Conservation (phyloP, 1,140 invertebrate genomes). For the Stegodyphus mimosarum region DNA sequence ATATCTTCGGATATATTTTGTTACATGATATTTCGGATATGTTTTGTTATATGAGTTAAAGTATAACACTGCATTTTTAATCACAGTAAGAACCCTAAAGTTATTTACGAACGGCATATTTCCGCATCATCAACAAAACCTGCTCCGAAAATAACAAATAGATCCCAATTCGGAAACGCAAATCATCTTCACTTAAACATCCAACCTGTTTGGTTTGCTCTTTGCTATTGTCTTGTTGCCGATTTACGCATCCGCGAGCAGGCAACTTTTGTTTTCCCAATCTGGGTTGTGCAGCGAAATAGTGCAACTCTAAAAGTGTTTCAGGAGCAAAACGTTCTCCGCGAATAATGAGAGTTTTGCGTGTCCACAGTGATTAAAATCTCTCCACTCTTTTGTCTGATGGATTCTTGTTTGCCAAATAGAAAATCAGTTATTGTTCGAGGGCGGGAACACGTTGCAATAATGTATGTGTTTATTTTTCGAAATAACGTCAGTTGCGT, state of each 20-base stretch:
- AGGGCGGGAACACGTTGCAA: neutral
- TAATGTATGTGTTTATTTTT: neutral
- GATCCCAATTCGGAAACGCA: too few relatives aligned
- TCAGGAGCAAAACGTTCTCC: neutral
- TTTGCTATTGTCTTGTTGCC: neutral
- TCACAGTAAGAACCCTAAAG: too few relatives aligned
- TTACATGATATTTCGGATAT: too few relatives aligned
- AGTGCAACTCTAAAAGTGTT: neutral
- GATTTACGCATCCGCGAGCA: neutral
- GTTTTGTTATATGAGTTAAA: too few relatives aligned
- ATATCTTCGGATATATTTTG: too few relatives aligned
- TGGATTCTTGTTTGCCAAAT: neutral
- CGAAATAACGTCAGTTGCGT: too few relatives aligned
- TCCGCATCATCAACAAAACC: too few relatives aligned
- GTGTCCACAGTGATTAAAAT: neutral
- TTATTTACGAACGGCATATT: too few relatives aligned
- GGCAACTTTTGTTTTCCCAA: neutral
- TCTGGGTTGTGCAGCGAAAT: neutral
- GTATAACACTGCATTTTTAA: too few relatives aligned
- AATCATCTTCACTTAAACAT: too few relatives aligned
- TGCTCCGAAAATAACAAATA: too few relatives aligned
- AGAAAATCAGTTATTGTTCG: neutral
- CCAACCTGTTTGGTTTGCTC: neutral
- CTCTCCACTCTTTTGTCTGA: neutral
- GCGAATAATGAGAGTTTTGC: neutral